Conservation (phyloP, 2,797 vertebrate genomes). For the Saxicola maurus region DNA sequence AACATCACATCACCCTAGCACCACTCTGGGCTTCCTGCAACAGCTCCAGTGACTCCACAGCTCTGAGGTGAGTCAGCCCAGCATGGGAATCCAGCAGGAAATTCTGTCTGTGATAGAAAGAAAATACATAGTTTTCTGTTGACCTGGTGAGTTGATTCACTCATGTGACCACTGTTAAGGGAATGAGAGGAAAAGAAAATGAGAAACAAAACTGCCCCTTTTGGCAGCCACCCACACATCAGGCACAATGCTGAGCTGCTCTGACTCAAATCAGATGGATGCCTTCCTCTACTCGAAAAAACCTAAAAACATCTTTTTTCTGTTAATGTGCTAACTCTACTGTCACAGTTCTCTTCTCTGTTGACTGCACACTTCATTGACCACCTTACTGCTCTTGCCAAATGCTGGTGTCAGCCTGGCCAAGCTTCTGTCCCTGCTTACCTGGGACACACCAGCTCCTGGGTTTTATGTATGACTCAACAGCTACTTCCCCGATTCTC, state of each 20-base stretch:
- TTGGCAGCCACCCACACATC: not conserved
- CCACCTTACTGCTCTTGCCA: not conserved
- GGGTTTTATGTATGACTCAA: not conserved
- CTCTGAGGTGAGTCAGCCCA: not conserved
- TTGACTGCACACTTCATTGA: not conserved
- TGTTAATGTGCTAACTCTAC: not conserved
- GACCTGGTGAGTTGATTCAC: not conserved
- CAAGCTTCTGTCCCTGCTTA: not conserved
- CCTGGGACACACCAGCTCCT: not conserved
- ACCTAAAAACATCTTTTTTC: not conserved
- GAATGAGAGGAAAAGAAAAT: not conserved
- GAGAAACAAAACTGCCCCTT: slow-evolving; percentile 16
- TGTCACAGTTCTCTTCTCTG: not conserved
- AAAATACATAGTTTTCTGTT: not conserved
- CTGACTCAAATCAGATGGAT: not conserved
- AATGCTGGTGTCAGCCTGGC: not conserved
- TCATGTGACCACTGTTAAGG: not conserved
- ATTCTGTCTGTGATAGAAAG: not conserved
- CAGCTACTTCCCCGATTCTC: not conserved
- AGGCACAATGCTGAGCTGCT: not conserved
- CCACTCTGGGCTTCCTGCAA: rapidly evolving
- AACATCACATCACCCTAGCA: not conserved
- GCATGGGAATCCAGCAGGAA: not conserved
- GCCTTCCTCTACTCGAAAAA: not conserved
- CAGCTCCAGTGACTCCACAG: not conserved